Percentiles rank a stretch among this genome's conserved stretches.
phyloP scores from a whole-genome alignment of 2,888 invertebrate genomes.

The Chrysolina haemoptera region DNA sequence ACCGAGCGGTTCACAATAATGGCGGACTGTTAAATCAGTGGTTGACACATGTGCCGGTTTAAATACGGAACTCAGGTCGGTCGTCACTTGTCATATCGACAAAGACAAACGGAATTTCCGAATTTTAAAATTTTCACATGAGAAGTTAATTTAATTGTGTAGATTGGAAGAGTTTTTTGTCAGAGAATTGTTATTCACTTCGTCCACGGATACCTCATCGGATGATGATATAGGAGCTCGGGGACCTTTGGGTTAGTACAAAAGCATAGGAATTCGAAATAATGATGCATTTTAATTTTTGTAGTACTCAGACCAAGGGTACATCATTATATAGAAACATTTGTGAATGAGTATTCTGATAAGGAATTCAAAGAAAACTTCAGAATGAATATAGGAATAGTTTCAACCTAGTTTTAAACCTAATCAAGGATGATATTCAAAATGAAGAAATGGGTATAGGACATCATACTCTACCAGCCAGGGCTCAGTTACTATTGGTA shows the following conservation, averaged over 20 bases:
- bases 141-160: background rate
- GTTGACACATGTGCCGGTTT: background rate
- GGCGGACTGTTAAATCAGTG: background rate
- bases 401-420: conserved; percentile 22
- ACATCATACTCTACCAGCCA: conserved; percentile 5
- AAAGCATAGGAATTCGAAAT: background rate
- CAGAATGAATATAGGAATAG: conserved; percentile 16
- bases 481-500: conserved; percentile 5
- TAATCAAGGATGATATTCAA: conserved; percentile 20
- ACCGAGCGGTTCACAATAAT: background rate
- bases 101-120: background rate
- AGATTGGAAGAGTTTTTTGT: conserved; percentile 7
- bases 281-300: conserved; percentile 3
- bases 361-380: conserved; percentile 22
- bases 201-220: conserved; percentile 1
- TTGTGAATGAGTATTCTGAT: conserved; percentile 2
- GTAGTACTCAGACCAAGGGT: background rate
- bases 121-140: background rate
- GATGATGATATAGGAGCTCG: conserved; percentile 3
- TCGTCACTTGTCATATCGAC: background rate
- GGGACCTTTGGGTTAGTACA: conserved; percentile 15
- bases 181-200: conserved; percentile 17
- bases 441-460: background rate
- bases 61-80: background rate
- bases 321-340: conserved; percentile 6